Evolutionary conservation across 2,888 invertebrate genomes (phyloP).

Genomic region (Epistrophella euchroma): DNA sequence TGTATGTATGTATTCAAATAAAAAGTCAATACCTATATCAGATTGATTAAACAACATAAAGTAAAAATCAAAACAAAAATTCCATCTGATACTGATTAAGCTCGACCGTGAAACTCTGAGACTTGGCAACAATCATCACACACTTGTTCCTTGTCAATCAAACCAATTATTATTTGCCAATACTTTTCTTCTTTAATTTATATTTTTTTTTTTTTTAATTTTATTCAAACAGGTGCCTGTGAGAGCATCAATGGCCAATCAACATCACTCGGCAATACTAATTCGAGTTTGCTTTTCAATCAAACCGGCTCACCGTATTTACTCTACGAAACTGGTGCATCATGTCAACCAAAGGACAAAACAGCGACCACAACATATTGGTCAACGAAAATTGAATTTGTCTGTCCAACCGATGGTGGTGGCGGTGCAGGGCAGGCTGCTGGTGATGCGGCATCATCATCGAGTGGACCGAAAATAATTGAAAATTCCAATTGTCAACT

Average conservation of each 20-base stretch:
- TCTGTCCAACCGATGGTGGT: slow-evolving; percentile 79
- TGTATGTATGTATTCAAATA: too few species aligned
- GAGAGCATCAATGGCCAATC: slow-evolving; percentile 79
- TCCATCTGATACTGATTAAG: too few species aligned
- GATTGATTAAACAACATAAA: too few species aligned
- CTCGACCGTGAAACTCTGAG: background rate
- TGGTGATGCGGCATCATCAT: slow-evolving; percentile 68
- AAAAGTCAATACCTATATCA: too few species aligned
- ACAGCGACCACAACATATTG: slow-evolving; percentile 77
- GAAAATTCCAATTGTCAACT: slow-evolving; percentile 83
- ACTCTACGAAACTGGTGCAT: slow-evolving; percentile 81
- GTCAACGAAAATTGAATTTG: slow-evolving; percentile 84
- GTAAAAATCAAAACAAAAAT: too few species aligned
- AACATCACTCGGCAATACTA: slow-evolving; percentile 80
- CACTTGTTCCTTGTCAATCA: background rate
- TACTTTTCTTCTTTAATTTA: background rate
- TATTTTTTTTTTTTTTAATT: slow-evolving; percentile 60
- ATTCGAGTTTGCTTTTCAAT: slow-evolving; percentile 82
- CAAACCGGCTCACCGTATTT: slow-evolving; percentile 82
- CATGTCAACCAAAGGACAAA: slow-evolving; percentile 77
- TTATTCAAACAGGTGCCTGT: slow-evolving; percentile 81
- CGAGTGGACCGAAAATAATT: slow-evolving; percentile 80
- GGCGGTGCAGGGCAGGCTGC: slow-evolving; percentile 31
- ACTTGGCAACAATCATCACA: background rate
- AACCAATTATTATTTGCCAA: background rate